Evolutionary conservation across 1,140 invertebrate genomes (phyloP), one percentile per base, ranked within the genome.

Genomic region (Mizuhopecten yessoensis): DNA sequence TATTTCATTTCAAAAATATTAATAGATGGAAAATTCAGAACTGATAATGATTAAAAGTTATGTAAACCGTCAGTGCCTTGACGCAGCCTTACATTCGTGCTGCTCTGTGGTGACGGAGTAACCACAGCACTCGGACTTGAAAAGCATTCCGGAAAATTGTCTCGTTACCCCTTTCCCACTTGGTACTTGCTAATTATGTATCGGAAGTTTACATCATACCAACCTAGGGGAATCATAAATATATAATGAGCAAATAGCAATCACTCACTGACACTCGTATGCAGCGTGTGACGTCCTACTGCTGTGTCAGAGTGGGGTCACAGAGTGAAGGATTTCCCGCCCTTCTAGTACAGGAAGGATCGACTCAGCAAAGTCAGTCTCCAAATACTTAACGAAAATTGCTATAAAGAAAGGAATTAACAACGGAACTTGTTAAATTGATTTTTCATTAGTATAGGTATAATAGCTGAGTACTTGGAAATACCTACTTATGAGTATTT

Each of bases 131-230:
- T 17, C 5, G 23, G 57, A 75, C 57, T 75, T 75, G 57, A 75
- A n/a, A 75, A 75, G 57, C 57, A n/a, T 75, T 75, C 57, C n/a
- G n/a, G n/a, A 29, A 75, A n/a, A 75, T 75, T 75, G 23, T n/a
- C 17, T 17, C 57, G 57, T 75, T 75, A 75, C 3, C 57, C 5
- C 57, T 29, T 7, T 75, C n/a, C 57, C 57, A 75, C 57, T 75
- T 29, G 29, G 23, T 75, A 75, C 1, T 5, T n/a, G n/a, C 29
- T 75, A 75, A 75, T 75, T 75, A 75, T 75, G 23, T n/a, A 75
- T 75, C 57, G 1, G 7, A n/a, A 29, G 57, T 75, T 29, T 75
- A 29, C 20, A 49, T 49, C 45, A 49, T 9, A 49, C 20, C 45
- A 13, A 15, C 45, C 20, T 49, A 75, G n/a, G 57, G n/a, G 9